Conservation (phyloP, 2,797 vertebrate genomes). For the Galaxias olidus region DNA sequence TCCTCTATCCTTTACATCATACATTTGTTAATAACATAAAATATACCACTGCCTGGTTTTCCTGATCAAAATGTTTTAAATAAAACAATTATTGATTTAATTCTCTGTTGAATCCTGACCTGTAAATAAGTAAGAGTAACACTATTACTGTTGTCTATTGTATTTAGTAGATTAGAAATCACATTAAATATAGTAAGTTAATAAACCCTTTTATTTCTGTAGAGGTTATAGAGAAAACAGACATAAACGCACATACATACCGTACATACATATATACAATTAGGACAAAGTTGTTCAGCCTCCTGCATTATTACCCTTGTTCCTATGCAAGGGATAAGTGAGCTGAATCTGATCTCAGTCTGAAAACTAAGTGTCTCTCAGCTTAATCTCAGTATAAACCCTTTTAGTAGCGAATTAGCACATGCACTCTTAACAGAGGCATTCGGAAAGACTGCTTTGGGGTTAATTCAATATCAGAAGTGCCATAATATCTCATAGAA, state of each 20-base stretch:
- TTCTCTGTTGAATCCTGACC: no score
- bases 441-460: no score
- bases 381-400: conserved; percentile 29
- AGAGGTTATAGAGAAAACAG: conserved; percentile 83
- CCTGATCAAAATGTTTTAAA: no score
- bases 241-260: conserved; percentile 74
- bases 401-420: background rate
- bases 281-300: conserved; percentile 73
- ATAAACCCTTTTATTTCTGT: conserved; percentile 84
- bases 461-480: no score
- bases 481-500: no score
- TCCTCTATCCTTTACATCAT: no score
- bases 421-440: no score
- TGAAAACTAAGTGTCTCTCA: conserved; percentile 19
- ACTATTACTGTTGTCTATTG: no score
- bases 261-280: conserved; percentile 81
- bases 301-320: conserved; percentile 68
- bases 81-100: no score
- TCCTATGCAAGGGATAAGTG: conserved; percentile 54
- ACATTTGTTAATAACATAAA: no score
- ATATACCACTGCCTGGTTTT: no score
- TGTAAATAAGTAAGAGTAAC: no score
- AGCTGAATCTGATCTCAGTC: conserved; percentile 35
- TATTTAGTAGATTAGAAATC: conserved; percentile 3
- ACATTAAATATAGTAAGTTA: conserved; percentile 61